Base-by-base conservation (phyloP, 30 jellyfish, hydroid and myxozoan genomes). In the Haliclystus octoradiatus region DNA sequence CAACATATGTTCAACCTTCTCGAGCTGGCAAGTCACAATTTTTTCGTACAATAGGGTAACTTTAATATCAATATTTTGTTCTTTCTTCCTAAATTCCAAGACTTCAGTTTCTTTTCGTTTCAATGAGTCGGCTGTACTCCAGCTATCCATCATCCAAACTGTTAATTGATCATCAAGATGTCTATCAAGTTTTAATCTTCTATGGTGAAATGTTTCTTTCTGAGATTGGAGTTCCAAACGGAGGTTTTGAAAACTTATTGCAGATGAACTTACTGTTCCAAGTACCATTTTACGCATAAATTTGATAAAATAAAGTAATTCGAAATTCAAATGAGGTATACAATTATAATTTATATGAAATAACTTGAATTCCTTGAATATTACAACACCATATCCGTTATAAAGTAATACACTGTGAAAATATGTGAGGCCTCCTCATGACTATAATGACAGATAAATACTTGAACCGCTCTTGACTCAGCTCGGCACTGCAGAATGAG, bases 101-200 rank as follows among this genome's bases (percentile, higher is more conserved):
- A 83, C 25, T 4, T 70, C 72, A 9, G 52, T 78, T 65, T 75
- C 95, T 33, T 62, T 76, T 65, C 91, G 33, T 9, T 71, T 52
- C 19, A 83, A 32, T 2, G 74, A 46, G 22, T 83, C 95, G 2
- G 95, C 95, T 30, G 92, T 74, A 33, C 84, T 69, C 95, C 95
- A 83, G 62, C 75, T 52, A 30, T 83, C 92, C 95, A 83, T 83
- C 95, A 83, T 75, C 95, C 95, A 83, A 22, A 83, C 95, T 0
- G 94, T 68, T 4, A 34, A 70, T 85, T 75, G 31, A n/a, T 76
- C 95, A 19, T 77, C 92, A 19, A 5, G 14, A 40, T 9, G 19
- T 40, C 57, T 9, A 5, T 40, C 14, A 9, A 40, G 57, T 5
- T 40, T 40, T 9, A 19, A 5, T 19, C 19, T 40, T 40, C 57